Base-by-base conservation (phyloP, 1,140 invertebrate species). In the Drosophila azteca region DNA sequence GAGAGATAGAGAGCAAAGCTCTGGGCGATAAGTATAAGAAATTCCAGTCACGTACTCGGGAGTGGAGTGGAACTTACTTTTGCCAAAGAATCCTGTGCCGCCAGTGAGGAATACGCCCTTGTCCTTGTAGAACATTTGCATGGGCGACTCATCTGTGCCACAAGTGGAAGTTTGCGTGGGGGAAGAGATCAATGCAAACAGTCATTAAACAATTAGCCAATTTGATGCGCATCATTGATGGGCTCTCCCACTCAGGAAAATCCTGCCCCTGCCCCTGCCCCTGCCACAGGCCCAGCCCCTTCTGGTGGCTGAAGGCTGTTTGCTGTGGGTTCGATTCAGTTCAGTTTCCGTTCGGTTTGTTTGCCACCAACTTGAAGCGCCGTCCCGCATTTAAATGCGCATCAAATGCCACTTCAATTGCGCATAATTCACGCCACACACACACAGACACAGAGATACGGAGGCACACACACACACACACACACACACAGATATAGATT, bases 61-160 rank as follows among this genome's bases (percentile, higher is more conserved):
- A 77, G 64, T 58, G 31, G 57, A 66, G 45, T 67, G 58, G 67
- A 77, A 90, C 90, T 88, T 83, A 91, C 90, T 91, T 88, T 96
- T 96, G 11, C 96, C 96, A 90, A 97, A 93, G 92, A 97, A 97
- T 63, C 96, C 96, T n/a, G 95, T 96, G 15, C 93, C 94, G 51
- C 95, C 94, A 15, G 95, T 95, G 74, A 95, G 91, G 83, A 97
- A 95, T 60, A 95, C 92, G 87, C 92, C 92, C 88, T 94, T 93
- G 59, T 93, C 93, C 62, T 93, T 93, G 84, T 94, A 96, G 90
- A 95, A 95, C 60, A 92, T 84, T 67, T 93, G 93, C 57, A 95
- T 94, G 29, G 93, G 85, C 71, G 90, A 90, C 77, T 91, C 90
- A 79, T 90, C 85, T 89, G 79, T 53, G 60, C 31, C 31, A 35